phyloP scores from a whole-genome alignment of 2,888 invertebrate species.

The Tanytarsus gracilentus region DNA sequence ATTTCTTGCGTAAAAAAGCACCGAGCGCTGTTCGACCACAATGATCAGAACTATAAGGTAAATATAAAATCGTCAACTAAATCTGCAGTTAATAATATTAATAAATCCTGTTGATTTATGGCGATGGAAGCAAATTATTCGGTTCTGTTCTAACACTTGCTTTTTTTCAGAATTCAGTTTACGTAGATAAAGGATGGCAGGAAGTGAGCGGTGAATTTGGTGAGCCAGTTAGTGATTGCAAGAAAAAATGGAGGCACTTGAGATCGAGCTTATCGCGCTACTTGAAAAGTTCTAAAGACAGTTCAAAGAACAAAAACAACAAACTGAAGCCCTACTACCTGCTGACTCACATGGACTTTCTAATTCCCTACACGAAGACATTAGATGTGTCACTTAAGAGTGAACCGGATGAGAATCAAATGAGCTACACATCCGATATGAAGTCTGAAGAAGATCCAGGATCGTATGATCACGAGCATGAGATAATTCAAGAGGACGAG shows the following conservation, averaged over 20 bases:
- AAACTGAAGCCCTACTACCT: conserved; percentile 40
- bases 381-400: conserved; percentile 4
- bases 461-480: conserved; percentile 17
- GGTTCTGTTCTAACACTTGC: background rate
- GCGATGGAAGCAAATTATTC: no score
- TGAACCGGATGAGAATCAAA: background rate
- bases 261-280: conserved; percentile 1
- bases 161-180: conserved; percentile 16
- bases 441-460: conserved; percentile 3
- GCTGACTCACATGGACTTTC: conserved; percentile 42
- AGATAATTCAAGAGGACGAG: conserved; percentile 23
- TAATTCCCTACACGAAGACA: conserved; percentile 38
- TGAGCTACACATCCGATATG: background rate
- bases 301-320: conserved; percentile 18
- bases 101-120: no score
- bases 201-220: conserved; percentile 15
- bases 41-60: conserved; percentile 25
- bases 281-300: conserved; percentile 8
- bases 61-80: background rate
- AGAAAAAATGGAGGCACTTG: conserved; percentile 26
- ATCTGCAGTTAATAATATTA: no score
- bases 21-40: conserved; percentile 8
- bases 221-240: conserved; percentile 16
- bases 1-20: conserved; percentile 19
- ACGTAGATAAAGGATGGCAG: conserved; percentile 12